These are phyloP conservation scores for Dromaius novaehollandiae DNA, from an alignment of 2,113 vertebrate species.

Conservation along the genomic window DNA sequence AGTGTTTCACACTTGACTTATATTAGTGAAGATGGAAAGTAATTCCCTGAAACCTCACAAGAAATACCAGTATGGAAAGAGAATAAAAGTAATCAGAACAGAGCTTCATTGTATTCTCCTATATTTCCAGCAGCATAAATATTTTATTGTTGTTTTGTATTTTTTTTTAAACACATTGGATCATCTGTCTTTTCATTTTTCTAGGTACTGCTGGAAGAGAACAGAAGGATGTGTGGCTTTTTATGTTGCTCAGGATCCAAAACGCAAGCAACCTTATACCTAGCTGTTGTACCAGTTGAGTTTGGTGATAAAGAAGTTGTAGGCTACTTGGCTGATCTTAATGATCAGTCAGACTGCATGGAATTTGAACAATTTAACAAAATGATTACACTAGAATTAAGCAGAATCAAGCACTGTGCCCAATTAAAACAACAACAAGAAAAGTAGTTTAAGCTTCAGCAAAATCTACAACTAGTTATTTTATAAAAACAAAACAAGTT, in stretches of 20 bases:
- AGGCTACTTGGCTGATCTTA: neutral
- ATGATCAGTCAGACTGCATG: neutral
- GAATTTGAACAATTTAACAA: neutral
- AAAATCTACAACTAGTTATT: neutral
- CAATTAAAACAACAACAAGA: neutral
- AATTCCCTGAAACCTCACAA: neutral
- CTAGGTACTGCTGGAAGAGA: slow-evolving; percentile 88
- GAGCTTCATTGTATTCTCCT: neutral
- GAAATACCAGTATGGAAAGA: neutral
- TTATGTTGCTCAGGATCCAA: slow-evolving; percentile 85
- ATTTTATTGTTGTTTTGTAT: neutral
- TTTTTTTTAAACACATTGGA: neutral
- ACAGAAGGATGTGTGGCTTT: slow-evolving; percentile 81
- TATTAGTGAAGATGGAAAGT: neutral
- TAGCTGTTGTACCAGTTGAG: neutral
- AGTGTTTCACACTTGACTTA: neutral
- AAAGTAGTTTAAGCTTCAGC: neutral
- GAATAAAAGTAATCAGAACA: neutral
- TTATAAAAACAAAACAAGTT: neutral
- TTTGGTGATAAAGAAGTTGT: neutral
- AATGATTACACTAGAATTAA: neutral
- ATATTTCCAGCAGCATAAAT: neutral
- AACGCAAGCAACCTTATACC: slow-evolving; percentile 80
- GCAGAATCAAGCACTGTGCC: neutral
- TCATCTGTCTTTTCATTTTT: neutral